A percentile compares a stretch with the other conserved stretches of the same genome.
Conservation (phyloP, 2,888 invertebrate species). For the Saturnia japonica region DNA sequence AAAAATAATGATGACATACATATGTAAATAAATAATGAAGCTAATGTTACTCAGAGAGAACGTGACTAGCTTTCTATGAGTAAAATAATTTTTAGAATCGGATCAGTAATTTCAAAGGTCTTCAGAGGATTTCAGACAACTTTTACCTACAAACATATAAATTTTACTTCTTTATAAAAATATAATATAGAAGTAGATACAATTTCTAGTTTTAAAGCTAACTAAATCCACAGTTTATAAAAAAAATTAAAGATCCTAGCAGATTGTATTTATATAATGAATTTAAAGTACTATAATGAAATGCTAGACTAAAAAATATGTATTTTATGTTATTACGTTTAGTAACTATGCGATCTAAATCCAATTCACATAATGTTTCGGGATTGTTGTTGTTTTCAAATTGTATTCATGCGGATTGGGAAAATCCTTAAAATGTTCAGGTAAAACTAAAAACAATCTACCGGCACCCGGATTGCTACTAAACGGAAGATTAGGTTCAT, state of each 20-base stretch:
- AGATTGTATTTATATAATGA: too few species aligned
- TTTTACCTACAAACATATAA: too few species aligned
- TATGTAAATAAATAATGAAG: too few species aligned
- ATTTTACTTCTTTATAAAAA: neutral
- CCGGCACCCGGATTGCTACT: constrained; percentile 30
- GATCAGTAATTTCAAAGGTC: too few species aligned
- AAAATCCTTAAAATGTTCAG: constrained; percentile 42
- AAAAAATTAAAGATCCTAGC: too few species aligned
- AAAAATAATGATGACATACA: too few species aligned
- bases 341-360: neutral
- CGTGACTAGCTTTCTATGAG: too few species aligned
- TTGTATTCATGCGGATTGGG: constrained; percentile 46
- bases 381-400: constrained; percentile 30
- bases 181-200: neutral
- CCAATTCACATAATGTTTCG: neutral
- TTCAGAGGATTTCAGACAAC: too few species aligned
- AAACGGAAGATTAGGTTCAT: constrained; percentile 38
- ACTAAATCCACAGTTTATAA: neutral
- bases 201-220: neutral
- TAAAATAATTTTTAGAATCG: too few species aligned
- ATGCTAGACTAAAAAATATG: neutral
- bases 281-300: neutral
- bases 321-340: neutral
- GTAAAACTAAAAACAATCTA: constrained; percentile 51
- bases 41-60: too few species aligned